Base-by-base conservation (phyloP, 1,140 invertebrate species). In the Drosophila mauritiana region DNA sequence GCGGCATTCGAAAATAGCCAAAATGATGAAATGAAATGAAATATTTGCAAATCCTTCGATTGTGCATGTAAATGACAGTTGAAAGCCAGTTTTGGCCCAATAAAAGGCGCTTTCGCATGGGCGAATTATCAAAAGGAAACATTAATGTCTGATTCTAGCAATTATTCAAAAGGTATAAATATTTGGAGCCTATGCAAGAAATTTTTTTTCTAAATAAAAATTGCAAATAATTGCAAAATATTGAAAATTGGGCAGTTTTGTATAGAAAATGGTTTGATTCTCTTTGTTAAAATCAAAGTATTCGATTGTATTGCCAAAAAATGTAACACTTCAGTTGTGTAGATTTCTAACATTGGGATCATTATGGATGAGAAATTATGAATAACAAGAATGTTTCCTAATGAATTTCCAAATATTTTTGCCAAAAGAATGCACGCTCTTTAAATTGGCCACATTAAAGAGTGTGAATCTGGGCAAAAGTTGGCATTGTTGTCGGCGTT, bases 41-140 rank as follows among this genome's bases (percentile, higher is more conserved):
- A 61, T 61, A 64, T 64, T 61, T 64, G 61, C 55, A 12, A 64
- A 42, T 25, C 54, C 53, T 57, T 62, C 25, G 58, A 31, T 11
- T 54, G 58, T 22, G 36, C 52, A 20, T 57, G 52, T 8, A 58
- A 58, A 42, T 62, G 59, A 59, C 59, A 43, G 54, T 7, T 62
- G 15, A 57, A 62, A 31, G 36, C 31, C 27, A 40, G 58, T 37
- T 42, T 61, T 63, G 25, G 0, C 10, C 4, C 2, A 3, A 13
- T 20, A 7, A 17, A 51, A 36, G 4, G 7, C 15, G 48, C 10
- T 12, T 51, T 36, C 31, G 4, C 12, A 12, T 51, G 37, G 27
- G 25, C 59, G 34, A 62, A 63, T 42, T 63, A 63, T 22, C 37
- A 59, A 22, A 20, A 31, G n/a, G 17, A 43, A 34, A 42, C 25